These are phyloP conservation scores for Autographa gamma DNA, from an alignment of 2,888 invertebrate genomes.

Conservation along the genomic window DNA sequence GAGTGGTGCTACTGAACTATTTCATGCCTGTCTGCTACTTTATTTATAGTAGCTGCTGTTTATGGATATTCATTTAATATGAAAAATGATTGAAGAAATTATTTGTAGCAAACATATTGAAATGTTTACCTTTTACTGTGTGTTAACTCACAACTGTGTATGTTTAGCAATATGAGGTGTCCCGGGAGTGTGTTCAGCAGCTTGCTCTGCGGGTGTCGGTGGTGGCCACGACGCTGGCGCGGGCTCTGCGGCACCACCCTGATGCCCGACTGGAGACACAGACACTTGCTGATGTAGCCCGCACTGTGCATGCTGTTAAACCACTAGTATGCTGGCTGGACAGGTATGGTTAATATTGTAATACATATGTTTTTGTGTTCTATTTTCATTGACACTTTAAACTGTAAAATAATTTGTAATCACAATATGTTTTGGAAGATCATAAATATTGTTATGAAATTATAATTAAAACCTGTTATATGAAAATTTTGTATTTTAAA, in stretches of 20 bases:
- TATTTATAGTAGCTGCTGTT: constrained; percentile 46
- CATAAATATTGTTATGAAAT: too few species aligned
- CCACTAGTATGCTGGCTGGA: constrained; percentile 97
- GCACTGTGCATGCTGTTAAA: constrained; percentile 95
- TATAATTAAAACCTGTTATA: too few species aligned
- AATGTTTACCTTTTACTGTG: constrained; percentile 13
- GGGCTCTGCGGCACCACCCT: constrained; percentile 92
- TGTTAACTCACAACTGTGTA: constrained; percentile 39
- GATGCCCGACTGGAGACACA: constrained; percentile 92
- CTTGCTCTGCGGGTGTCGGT: constrained; percentile 95
- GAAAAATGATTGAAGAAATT: background rate
- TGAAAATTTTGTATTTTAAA: too few species aligned
- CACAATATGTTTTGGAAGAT: too few species aligned
- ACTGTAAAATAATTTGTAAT: too few species aligned
- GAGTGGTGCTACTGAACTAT: constrained; percentile 41
- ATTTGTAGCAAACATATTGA: background rate
- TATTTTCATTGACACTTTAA: too few species aligned
- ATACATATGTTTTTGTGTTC: too few species aligned
- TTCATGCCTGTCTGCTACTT: constrained; percentile 35
- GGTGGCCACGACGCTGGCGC: constrained; percentile 92
- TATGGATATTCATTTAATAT: constrained; percentile 32
- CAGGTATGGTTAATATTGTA: constrained; percentile 86
- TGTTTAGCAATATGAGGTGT: constrained; percentile 95
- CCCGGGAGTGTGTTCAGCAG: constrained; percentile 97
- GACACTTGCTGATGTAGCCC: constrained; percentile 95